Evolutionary conservation across 1,140 invertebrate species (phyloP), one percentile per base, ranked within the genome.

Genomic region (Triops cancriformis): DNA sequence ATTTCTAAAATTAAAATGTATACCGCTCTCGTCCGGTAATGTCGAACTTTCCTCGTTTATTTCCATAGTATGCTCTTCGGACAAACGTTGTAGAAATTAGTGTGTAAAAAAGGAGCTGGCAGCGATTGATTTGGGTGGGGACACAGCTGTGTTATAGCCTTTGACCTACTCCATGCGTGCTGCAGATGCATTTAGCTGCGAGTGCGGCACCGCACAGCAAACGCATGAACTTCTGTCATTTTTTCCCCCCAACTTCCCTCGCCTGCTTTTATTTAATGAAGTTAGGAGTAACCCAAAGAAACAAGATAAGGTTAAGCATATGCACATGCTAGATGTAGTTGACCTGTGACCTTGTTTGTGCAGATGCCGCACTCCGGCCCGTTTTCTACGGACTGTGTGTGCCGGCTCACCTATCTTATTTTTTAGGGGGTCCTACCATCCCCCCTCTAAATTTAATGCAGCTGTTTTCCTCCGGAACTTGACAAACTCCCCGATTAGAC

Each of bases 241-340:
- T 64, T 64, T 64, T 64, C 51, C 51, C 51, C 51, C 51, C 14
- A 12, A n/a, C 51, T 23, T 64, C 18, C 31, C 31, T 37, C 31
- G 31, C 31, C 23, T 6, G 23, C 14, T 64, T 64, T 64, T 64
- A 6, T 18, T 64, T 64, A 64, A 64, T 64, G 51, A 23, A 23
- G 51, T 64, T 64, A 64, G 51, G 51, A 23, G 51, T 64, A 64
- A 64, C 51, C n/a, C 18, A 64, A 64, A 64, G 51, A 64, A 64
- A 64, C 51, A 23, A 64, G 51, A 64, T 64, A 64, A 64, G 51
- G 51, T 64, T 64, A 64, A 64, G 51, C 51, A 64, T 64, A 64
- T n/a, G 51, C 51, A 64, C 51, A 64, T 64, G 51, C 51, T 10
- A 23, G 23, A 23, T 23, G 14, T 18, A 64, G 51, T 64, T 64